Evolutionary conservation across 2,888 invertebrate species (phyloP), one percentile per base, ranked within the genome.

Genomic region (Apamea anceps): DNA sequence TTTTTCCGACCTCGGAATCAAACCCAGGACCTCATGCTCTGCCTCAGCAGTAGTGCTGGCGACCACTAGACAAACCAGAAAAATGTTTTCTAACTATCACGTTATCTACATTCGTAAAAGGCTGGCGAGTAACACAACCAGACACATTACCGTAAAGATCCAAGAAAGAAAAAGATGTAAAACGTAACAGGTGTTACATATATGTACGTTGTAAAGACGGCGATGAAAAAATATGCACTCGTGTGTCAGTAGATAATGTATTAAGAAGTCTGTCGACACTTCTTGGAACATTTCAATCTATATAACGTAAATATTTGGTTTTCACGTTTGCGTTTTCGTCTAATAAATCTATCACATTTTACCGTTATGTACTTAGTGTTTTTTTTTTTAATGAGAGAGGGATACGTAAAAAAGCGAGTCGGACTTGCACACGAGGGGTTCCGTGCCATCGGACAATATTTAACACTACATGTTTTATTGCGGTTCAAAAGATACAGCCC

Each of bases 81-180:
- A 32, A 51, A 94, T 93, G 92, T 94, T 93, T 92, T 89, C 85
- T 80, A 83, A 85, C 4, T 5, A 15, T 13, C 87, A 88, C 85
- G 82, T 88, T 87, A 75, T 72, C 75, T 75, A 63, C 60, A 86
- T 70, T 76, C 12, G 57, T 70, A 67, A 73, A 79, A 77, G 28
- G 63, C 77, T 62, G 75, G 66, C 42, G 66, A 75, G 66, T n/a
- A 71, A 67, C 60, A 54, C 57, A 54, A 71, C 65, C 54, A 65
- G 66, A 73, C 42, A 77, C 63, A 65, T 67, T 75, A 72, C n/a
- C 79, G 60, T 72, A 80, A 77, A 84, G 70, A 76, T 67, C 48
- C 75, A 65, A 68, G 72, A 63, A 77, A 81, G 68, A 74, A 81
- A 67, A 72, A 63, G 37, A 80, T 72, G 72, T 86, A 79, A 84